Conservation (phyloP, 2,113 vertebrate genomes). For the Callocephalon fimbriatum region DNA sequence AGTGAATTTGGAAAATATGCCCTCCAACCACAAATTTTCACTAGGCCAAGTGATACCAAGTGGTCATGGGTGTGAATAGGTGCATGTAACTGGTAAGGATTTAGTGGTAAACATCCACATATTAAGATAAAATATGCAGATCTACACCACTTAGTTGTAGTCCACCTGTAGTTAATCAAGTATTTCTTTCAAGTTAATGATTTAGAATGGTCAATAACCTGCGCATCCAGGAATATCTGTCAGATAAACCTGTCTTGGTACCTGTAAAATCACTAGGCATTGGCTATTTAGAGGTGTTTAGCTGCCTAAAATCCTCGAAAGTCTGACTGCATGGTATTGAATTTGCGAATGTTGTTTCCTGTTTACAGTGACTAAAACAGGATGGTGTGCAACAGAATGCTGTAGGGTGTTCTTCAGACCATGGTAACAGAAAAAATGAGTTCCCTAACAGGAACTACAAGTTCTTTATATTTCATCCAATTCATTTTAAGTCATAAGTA, state of each 20-base stretch:
- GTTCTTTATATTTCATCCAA: background rate
- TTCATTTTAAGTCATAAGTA: background rate
- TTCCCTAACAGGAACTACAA: background rate
- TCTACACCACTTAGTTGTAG: background rate
- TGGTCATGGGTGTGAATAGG: background rate
- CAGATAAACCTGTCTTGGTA: background rate
- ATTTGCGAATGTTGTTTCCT: background rate
- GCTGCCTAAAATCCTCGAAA: background rate
- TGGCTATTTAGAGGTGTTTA: background rate
- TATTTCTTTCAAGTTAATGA: background rate
- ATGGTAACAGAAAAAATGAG: background rate
- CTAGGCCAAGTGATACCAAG: background rate
- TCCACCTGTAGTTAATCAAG: background rate
- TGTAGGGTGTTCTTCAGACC: background rate
- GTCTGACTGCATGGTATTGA: background rate
- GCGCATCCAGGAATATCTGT: background rate
- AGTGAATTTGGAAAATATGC: background rate
- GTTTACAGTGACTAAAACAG: background rate
- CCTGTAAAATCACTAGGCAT: background rate
- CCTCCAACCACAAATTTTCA: accelerated
- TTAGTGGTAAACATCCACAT: background rate
- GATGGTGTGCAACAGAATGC: background rate
- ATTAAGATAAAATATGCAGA: background rate
- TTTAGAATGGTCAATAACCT: background rate
- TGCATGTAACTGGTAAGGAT: background rate